phyloP scores from a whole-genome alignment of 37 sponge, comb jelly and placozoan species.

The Trichoplax adhaerens region DNA sequence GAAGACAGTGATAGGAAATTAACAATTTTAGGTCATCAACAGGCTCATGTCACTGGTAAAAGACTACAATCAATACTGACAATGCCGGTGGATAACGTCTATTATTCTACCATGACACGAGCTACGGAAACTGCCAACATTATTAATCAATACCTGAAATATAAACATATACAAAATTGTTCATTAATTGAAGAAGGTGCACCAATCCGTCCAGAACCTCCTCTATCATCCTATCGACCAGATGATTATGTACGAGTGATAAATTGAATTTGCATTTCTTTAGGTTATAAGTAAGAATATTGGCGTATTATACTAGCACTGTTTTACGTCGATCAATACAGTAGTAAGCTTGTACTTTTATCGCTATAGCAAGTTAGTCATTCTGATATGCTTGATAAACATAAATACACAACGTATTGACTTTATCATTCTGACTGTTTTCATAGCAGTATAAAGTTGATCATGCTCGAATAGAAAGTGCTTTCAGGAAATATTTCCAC shows the following conservation, averaged over 20 bases:
- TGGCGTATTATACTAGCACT: no score
- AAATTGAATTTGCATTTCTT: no score
- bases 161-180: conserved; percentile 19
- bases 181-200: conserved; percentile 75
- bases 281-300: no score
- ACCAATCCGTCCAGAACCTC: conserved; percentile 66
- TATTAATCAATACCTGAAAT: conserved; percentile 15
- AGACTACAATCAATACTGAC: no score
- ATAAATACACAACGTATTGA: no score
- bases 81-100: not conserved
- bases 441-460: conserved; percentile 47
- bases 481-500: conserved; percentile 6
- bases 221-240: conserved; percentile 51
- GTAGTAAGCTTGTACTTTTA: no score
- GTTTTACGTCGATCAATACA: no score
- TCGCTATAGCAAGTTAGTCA: no score
- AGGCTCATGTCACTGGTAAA: no score
- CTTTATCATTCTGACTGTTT: not conserved
- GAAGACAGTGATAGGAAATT: no score
- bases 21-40: no score
- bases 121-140: conserved; percentile 19
- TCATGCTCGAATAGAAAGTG: conserved; percentile 10
- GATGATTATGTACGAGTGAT: conserved; percentile 37
- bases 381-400: no score
- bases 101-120: conserved; percentile 62